A percentile compares a stretch with the other conserved stretches of the same genome.
Conservation (phyloP, 2,888 invertebrate species). For the Parapristionchus giblindavisi region DNA sequence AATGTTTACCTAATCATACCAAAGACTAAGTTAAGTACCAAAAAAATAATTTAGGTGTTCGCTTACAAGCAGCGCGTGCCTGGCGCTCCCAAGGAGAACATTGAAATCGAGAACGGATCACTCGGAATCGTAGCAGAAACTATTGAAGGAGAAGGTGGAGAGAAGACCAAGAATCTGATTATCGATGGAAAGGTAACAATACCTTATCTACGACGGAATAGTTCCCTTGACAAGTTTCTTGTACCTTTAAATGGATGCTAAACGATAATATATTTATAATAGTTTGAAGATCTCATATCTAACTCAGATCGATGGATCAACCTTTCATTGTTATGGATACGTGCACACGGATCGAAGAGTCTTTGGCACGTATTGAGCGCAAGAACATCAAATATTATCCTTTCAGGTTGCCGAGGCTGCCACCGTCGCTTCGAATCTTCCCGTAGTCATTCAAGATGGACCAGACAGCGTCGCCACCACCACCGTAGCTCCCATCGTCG, state of each 20-base stretch:
- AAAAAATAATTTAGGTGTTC: slow-evolving; percentile 12
- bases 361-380: no score
- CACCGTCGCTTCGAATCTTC: slow-evolving; percentile 23
- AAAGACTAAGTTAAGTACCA: no score
- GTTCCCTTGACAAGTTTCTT: no score
- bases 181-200: slow-evolving; percentile 34
- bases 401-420: slow-evolving; percentile 1
- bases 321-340: no score
- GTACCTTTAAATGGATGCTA: no score
- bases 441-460: slow-evolving; percentile 29
- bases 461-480: neutral
- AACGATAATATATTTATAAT: no score
- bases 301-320: no score
- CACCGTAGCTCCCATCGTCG: neutral
- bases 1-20: no score
- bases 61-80: slow-evolving; percentile 36
- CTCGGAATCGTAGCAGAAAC: slow-evolving; percentile 5
- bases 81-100: slow-evolving; percentile 32
- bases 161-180: slow-evolving; percentile 27
- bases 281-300: no score
- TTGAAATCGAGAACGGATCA: slow-evolving; percentile 26
- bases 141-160: neutral
- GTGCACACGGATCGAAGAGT: no score
- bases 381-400: no score
- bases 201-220: no score